Evolutionary conservation across 2,113 vertebrate genomes (phyloP), one percentile per base, ranked within the genome.

Genomic region (Urocolius indicus): DNA sequence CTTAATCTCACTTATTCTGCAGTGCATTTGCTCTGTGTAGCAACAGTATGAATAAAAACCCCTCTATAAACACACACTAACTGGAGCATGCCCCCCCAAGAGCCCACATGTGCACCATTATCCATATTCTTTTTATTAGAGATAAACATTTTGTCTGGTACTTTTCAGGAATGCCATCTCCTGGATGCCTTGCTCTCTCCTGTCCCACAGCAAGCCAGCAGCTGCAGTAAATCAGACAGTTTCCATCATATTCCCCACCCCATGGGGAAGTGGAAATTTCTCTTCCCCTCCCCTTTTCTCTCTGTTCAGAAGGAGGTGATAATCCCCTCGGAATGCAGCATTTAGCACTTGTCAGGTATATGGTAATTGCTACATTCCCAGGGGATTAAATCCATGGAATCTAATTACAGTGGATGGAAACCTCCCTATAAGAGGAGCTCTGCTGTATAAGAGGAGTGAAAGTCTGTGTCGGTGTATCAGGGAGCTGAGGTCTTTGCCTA

Each of bases 261-360:
- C 73, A 6, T 9, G 76, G 85, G 93, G 93, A 93, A 96, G 95
- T 34, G 86, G 88, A 94, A 78, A 79, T 84, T 76, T 96, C 92
- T 76, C 24, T 54, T 87, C 86, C 65, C 94, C 93, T 93, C 90
- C 92, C 58, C 86, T 88, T 92, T 88, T 58, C 87, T 68, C 92
- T 51, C 21, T 87, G 96, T 92, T 93, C 92, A 93, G 83, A 57
- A 69, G 19, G 93, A 96, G 96, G 96, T 97, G 96, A 96, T 97
- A 96, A 97, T 96, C 95, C 95, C 94, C 54, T 23, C 71, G 94
- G 96, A 97, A 97, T 96, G 94, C 92, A 95, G 95, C 93, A 93
- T 96, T 97, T 97, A 97, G 95, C 96, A 97, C 95, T 96, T 96
- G 96, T 96, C 96, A 97, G 96, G 95, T 97, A 97, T 96, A 97